Evolutionary conservation across 2,888 invertebrate species (phyloP), one percentile per base, ranked within the genome.

Genomic region (Pocota personata): DNA sequence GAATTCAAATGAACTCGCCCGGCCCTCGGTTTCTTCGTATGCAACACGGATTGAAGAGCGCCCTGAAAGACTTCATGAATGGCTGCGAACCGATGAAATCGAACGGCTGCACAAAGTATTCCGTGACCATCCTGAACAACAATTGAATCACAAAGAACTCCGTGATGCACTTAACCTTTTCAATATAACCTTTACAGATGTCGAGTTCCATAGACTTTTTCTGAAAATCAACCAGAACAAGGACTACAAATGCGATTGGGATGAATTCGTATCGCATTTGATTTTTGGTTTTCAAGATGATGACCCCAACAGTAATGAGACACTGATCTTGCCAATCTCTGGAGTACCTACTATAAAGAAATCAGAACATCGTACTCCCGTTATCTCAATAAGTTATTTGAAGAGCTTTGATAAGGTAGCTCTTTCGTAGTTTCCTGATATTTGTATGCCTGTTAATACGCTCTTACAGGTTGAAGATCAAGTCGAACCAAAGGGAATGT

Each of bases 181-280:
- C 2, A 88, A 90, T 30, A 89, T 92, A 19, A 46, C 19, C 6
- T 90, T 91, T 10, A 90, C 87, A 40, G 94, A 95, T 40, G 93
- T 94, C 0, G 94, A 95, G 52, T 95, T 93, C 86, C 93, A 94
- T 52, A 93, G 94, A 87, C 91, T 95, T 16, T 96, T 95, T 91
- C 90, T 94, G 76, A 95, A 95, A 87, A 95, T 95, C 87, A 94
- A 95, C 89, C 93, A 94, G 75, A 93, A 93, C 88, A 93, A 94
- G 6, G 93, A 94, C 87, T 94, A 93, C 50, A 92, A 93, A 91
- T 93, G 92, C 88, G 94, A 93, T 87, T 97, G 97, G 97, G 95
- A 96, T 90, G 97, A 97, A 91, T 94, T 97, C 89, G 94, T 97
- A 30, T 96, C 96, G 0, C 95, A 96, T 92, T 92, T 97, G 87